These are phyloP conservation scores for Clunio marinus DNA, from an alignment of 2,888 invertebrate species.

Conservation along the genomic window DNA sequence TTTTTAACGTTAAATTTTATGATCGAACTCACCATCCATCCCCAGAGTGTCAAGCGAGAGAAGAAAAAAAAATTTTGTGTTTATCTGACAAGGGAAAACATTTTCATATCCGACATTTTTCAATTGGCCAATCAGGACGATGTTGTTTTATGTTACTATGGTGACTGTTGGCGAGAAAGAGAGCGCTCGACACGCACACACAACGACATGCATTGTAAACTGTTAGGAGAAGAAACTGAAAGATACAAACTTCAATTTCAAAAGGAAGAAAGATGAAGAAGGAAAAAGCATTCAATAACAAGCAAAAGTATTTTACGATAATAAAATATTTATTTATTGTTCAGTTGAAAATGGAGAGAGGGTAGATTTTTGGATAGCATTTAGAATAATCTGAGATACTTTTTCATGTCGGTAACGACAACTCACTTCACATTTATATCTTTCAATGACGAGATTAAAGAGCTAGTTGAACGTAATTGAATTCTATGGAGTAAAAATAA, in stretches of 20 bases:
- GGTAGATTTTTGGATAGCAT: background rate
- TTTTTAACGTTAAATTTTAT: too few species aligned
- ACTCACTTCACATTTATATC: background rate
- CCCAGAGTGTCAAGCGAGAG: background rate
- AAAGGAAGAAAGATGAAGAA: background rate
- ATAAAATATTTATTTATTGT: conserved; percentile 39
- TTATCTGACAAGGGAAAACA: conserved; percentile 13
- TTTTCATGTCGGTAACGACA: background rate
- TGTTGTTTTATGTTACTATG: conserved; percentile 4
- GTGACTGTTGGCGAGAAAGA: conserved; percentile 22
- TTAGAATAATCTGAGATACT: background rate
- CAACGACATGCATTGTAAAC: background rate
- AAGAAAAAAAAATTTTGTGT: conserved; percentile 7
- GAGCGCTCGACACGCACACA: conserved; percentile 7
- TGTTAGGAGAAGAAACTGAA: background rate
- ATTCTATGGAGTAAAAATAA: conserved; percentile 18
- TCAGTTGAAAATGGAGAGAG: background rate
- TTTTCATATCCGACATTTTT: conserved; percentile 17
- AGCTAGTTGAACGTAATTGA: conserved; percentile 21
- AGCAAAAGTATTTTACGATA: conserved; percentile 39
- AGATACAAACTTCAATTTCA: too few species aligned
- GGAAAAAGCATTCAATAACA: conserved; percentile 28
- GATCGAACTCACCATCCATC: too few species aligned
- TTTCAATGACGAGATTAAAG: too few species aligned
- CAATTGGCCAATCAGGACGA: conserved; percentile 37